Evolutionary conservation across 2,888 invertebrate genomes (phyloP).

Genomic region (Eretmocerus hayati): DNA sequence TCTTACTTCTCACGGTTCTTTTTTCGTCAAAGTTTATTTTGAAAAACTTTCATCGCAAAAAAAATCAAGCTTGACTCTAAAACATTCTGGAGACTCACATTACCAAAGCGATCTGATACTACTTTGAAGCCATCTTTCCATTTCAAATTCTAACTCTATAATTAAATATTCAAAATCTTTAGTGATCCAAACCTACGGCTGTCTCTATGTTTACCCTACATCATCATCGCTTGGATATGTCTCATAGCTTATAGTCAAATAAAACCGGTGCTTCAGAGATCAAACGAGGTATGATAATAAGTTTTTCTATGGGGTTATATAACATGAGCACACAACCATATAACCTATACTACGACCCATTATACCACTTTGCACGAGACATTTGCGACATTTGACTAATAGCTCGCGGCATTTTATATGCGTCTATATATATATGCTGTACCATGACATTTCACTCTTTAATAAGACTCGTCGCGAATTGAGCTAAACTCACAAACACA

Average conservation of each 20-base stretch:
- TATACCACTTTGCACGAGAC: no score
- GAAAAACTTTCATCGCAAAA: not conserved
- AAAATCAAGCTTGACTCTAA: not conserved
- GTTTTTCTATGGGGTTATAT: constrained; percentile 22
- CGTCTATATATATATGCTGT: no score
- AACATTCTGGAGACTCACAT: not conserved
- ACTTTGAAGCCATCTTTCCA: not conserved
- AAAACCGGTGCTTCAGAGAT: constrained; percentile 26
- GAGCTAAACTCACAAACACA: not conserved
- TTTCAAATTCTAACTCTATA: constrained; percentile 25
- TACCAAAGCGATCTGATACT: not conserved
- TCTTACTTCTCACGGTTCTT: not conserved
- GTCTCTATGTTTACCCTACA: constrained; percentile 4
- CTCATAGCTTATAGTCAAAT: constrained; percentile 36
- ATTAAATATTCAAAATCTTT: constrained; percentile 37
- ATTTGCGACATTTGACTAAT: constrained; percentile 22
- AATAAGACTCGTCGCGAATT: constrained; percentile 12
- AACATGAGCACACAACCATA: no score
- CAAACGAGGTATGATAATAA: constrained; percentile 23
- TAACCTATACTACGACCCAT: no score
- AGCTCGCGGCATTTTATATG: constrained; percentile 9
- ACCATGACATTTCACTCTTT: constrained; percentile 20
- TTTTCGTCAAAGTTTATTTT: not conserved
- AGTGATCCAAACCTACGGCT: not conserved
- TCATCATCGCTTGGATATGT: constrained; percentile 28